phyloP scores from a whole-genome alignment of 2,113 vertebrate species.

The Cathartes aura region DNA sequence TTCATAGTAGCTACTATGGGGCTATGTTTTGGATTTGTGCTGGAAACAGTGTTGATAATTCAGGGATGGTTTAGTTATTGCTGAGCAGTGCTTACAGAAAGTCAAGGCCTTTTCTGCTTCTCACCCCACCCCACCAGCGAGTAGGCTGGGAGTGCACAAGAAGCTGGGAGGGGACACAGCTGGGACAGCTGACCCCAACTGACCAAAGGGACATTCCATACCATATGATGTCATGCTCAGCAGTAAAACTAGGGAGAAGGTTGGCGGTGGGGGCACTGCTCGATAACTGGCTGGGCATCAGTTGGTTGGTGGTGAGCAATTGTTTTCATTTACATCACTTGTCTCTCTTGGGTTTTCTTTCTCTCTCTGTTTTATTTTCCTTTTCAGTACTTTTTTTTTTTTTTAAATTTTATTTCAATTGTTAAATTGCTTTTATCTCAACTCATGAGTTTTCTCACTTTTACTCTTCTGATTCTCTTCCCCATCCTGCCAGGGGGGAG shows the following conservation, averaged over 20 bases:
- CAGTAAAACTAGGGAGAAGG: neutral
- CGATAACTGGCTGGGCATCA: accelerated
- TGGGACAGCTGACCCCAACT: neutral
- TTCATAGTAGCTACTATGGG: neutral
- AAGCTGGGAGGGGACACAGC: neutral
- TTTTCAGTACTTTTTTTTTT: neutral
- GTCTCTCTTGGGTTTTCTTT: neutral
- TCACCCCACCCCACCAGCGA: accelerated
- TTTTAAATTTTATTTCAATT: neutral
- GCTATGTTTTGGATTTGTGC: neutral
- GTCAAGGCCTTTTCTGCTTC: neutral
- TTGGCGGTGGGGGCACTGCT: accelerated
- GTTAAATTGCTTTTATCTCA: neutral
- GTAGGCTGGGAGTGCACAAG: neutral
- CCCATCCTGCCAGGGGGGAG: accelerated
- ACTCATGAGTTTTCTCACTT: neutral
- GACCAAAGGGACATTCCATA: neutral
- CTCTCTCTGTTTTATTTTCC: neutral
- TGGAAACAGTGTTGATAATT: neutral
- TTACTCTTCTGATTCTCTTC: neutral
- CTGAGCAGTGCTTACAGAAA: neutral
- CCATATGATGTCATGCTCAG: neutral
- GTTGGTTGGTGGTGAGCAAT: accelerated
- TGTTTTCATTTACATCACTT: neutral
- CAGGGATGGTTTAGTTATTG: neutral